Conservation (phyloP, 2,797 vertebrate genomes). For the Crocidura indochinensis region DNA sequence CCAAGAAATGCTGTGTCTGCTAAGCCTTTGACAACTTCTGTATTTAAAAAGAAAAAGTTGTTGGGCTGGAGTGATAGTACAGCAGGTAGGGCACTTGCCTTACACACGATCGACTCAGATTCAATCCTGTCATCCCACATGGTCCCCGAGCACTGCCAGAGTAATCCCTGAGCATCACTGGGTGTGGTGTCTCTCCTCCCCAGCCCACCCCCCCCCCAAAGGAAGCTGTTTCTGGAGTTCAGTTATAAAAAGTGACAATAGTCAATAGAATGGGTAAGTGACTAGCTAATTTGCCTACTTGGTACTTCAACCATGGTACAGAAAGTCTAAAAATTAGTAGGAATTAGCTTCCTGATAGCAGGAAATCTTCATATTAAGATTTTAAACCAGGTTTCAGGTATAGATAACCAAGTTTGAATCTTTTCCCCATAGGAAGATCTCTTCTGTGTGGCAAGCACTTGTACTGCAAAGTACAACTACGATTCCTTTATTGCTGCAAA, state of each 20-base stretch:
- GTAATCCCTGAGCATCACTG: too few species aligned
- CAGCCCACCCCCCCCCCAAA: too few species aligned
- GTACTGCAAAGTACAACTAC: conserved; percentile 34
- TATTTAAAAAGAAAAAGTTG: conserved; percentile 30
- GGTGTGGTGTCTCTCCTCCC: too few species aligned
- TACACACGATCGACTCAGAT: too few species aligned
- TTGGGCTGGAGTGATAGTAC: too few species aligned
- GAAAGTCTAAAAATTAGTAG: conserved; percentile 45
- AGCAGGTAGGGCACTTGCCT: too few species aligned
- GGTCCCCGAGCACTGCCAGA: too few species aligned
- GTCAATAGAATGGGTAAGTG: conserved; percentile 57
- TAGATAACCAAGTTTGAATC: conserved; percentile 67
- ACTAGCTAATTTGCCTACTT: conserved; percentile 61
- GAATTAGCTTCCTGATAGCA: conserved; percentile 50
- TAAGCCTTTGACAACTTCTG: background rate
- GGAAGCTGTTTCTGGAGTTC: background rate
- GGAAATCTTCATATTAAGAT: conserved; percentile 45
- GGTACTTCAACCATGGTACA: conserved; percentile 61
- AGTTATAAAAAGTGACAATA: conserved; percentile 56
- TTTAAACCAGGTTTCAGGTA: conserved; percentile 45
- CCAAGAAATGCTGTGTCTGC: conserved; percentile 32
- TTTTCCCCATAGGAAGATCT: conserved; percentile 82
- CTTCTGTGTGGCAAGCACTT: conserved; percentile 53
- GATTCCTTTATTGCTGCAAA: conserved; percentile 47
- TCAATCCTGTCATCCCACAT: too few species aligned